These are phyloP conservation scores for Homarus gammarus DNA, from an alignment of 2,888 invertebrate species.

Conservation along the genomic window DNA sequence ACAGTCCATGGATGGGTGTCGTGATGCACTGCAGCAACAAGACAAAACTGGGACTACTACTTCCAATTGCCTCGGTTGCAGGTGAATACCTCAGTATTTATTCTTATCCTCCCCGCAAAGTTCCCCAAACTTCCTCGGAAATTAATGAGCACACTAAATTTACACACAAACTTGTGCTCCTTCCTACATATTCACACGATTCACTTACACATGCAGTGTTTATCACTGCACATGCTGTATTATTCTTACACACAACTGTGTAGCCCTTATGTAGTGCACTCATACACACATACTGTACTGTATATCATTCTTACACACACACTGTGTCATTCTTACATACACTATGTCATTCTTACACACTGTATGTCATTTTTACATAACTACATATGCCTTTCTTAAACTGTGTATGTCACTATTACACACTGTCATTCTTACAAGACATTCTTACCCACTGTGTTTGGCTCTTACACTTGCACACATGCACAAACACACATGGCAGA, in stretches of 20 bases:
- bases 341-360: not conserved
- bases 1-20: slow-evolving; percentile 49
- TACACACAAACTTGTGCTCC: too few relatives aligned
- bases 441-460: not conserved
- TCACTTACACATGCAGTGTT: too few relatives aligned
- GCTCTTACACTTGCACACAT: not conserved
- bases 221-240: too few relatives aligned
- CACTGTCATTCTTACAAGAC: too few relatives aligned
- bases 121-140: too few relatives aligned
- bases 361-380: too few relatives aligned
- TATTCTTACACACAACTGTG: too few relatives aligned
- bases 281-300: too few relatives aligned
- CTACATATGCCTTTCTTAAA: not conserved
- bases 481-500: not conserved
- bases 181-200: not conserved
- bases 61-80: slow-evolving; percentile 22
- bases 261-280: too few relatives aligned
- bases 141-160: too few relatives aligned
- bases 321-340: too few relatives aligned
- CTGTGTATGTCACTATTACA: not conserved
- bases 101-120: slow-evolving; percentile 5
- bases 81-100: slow-evolving; percentile 52
- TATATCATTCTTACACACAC: not conserved
- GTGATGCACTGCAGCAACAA: slow-evolving; percentile 30
- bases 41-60: not conserved